Base-by-base conservation (phyloP, 1,140 invertebrate genomes). In the Asobara japonica region DNA sequence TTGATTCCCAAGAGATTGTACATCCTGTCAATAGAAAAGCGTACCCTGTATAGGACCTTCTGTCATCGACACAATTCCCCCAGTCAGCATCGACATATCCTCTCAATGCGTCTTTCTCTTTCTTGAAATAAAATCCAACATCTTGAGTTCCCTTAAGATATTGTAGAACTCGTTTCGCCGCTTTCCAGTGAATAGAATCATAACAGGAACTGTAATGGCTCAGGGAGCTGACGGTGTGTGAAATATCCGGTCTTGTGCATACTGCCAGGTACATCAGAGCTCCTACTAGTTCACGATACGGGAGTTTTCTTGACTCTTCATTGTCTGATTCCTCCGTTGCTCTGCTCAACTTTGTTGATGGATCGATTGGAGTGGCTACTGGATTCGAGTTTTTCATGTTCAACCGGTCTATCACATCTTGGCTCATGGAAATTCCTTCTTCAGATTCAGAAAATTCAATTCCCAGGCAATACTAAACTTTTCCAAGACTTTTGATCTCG, bases 331-430 rank as follows among this genome's bases (percentile, higher is more conserved):
- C 60, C 22, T 29, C 65, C 38, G 77, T 69, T 65, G 71, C 70
- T 41, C 76, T 78, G 4, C 36, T 18, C 11, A 73, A 25, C 38
- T 69, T 67, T n/a, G 67, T 5, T 11, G 36, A 18, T 25, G 7
- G 16, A 27, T 75, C 71, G 3, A 74, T 16, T 0, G 77, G 77
- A 8, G 77, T 78, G 10, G 20, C 10, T 0, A 73, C 61, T 1
- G 74, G 27, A 1, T 76, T 74, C 25, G 69, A 76, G 1, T 78
- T 56, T 10, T 1, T 71, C 74, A 76, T 78, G 0, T 36, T 30
- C 18, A 74, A 78, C 20, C 62, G n/a, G 51, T 73, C 41, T 10
- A 75, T 69, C 1, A 77, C 6, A 11, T 65, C 64, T 1, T 8
- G 74, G 41, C 11, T 66, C 31, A 77, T 41, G 10, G 31, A 20